A percentile compares a stretch with the other conserved stretches of the same genome.
phyloP scores from a whole-genome alignment of 2,113 vertebrate genomes.

The human (Homo sapiens) region GRCh38 chr4:75208501-75209000 shows the following conservation, averaged over 20 bases:
- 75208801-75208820: background rate
- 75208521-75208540: background rate
- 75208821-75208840: background rate
- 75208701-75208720: background rate
- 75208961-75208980: background rate
- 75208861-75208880: background rate
- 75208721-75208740: background rate
- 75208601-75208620: background rate
- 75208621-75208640: background rate
- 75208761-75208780: background rate
- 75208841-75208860: conserved; percentile 4
- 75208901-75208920: background rate
- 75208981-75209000: background rate
- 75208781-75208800: background rate
- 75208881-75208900: background rate
- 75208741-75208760: background rate
- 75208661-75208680: background rate
- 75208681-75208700: background rate
- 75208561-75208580: background rate
- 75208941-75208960: conserved; percentile 15
- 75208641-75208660: background rate
- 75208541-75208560: background rate
- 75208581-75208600: background rate
- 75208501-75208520: background rate
- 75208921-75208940: background rate